Conservation (phyloP, 2,888 invertebrate species). For the Dioctria linearis region DNA sequence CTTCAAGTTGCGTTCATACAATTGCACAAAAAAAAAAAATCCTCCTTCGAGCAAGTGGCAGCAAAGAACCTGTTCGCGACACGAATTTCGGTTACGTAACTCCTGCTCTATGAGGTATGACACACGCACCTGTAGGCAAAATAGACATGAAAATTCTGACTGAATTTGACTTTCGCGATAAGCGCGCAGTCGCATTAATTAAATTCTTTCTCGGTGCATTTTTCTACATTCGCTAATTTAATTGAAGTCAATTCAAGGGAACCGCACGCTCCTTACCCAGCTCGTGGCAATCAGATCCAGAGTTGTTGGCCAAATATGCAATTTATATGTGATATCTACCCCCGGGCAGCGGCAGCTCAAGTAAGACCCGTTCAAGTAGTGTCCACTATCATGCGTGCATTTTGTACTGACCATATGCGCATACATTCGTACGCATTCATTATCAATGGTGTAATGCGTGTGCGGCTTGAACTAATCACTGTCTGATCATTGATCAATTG, state of each 20-base stretch:
- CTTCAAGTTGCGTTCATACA: no score
- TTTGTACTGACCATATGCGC: neutral
- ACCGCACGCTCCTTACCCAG: slow-evolving; percentile 2
- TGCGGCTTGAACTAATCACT: neutral
- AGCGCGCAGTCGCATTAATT: slow-evolving; percentile 20
- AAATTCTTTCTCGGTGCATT: slow-evolving; percentile 14
- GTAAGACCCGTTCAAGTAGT: neutral
- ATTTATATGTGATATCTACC: slow-evolving; percentile 19
- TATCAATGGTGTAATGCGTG: neutral
- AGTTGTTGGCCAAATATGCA: slow-evolving; percentile 39
- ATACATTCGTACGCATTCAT: neutral
- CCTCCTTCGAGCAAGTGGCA: slow-evolving; percentile 8
- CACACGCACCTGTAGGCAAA: slow-evolving; percentile 28
- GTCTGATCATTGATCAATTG: neutral
- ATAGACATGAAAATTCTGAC: slow-evolving; percentile 36
- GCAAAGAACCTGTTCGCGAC: slow-evolving; percentile 41
- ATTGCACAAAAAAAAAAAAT: slow-evolving; percentile 15
- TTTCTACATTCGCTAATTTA: slow-evolving; percentile 10
- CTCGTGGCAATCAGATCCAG: slow-evolving; percentile 29
- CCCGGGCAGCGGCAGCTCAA: neutral
- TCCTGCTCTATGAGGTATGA: neutral
- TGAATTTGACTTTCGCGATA: slow-evolving; percentile 38
- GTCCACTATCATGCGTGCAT: neutral
- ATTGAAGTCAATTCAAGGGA: slow-evolving; percentile 36
- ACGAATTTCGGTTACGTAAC: slow-evolving; percentile 31